Evolutionary conservation across 2,888 invertebrate genomes (phyloP).

Genomic region (Carpatolechia fugitivella): DNA sequence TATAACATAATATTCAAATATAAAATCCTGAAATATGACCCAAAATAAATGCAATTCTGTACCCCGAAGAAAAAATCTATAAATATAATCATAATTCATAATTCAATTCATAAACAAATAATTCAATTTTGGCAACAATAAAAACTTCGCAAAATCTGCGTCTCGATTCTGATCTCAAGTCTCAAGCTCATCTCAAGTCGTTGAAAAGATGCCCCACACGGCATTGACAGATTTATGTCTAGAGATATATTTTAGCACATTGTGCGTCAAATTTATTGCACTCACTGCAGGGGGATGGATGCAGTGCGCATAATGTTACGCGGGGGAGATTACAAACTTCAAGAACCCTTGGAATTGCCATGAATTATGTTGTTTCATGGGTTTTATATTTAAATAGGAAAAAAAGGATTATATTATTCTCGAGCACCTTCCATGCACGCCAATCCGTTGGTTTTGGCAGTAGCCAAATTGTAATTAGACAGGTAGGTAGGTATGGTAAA

Average conservation of each 20-base stretch:
- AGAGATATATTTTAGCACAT: slow-evolving; percentile 24
- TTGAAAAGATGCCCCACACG: slow-evolving; percentile 20
- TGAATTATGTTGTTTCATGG: background rate
- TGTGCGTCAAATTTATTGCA: slow-evolving; percentile 22
- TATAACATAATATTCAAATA: too few relatives aligned
- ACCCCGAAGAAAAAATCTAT: background rate
- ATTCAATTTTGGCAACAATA: background rate
- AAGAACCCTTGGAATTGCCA: background rate
- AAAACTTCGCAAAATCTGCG: background rate
- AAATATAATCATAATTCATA: slow-evolving; percentile 1
- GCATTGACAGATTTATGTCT: slow-evolving; percentile 27
- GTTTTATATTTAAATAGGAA: background rate
- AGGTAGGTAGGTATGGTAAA: too few relatives aligned
- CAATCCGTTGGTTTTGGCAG: too few relatives aligned
- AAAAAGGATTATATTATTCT: too few relatives aligned
- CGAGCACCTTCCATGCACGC: too few relatives aligned
- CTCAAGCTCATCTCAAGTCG: background rate
- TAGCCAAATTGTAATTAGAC: too few relatives aligned
- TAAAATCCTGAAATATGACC: slow-evolving; percentile 1
- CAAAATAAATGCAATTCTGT: background rate
- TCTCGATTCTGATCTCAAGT: too few relatives aligned
- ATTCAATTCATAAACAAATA: background rate
- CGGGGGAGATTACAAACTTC: slow-evolving; percentile 16
- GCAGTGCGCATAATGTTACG: slow-evolving; percentile 16
- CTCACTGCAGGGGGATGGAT: slow-evolving; percentile 15